phyloP scores from a whole-genome alignment of 2,113 vertebrate species.

The Setophaga coronata region DNA sequence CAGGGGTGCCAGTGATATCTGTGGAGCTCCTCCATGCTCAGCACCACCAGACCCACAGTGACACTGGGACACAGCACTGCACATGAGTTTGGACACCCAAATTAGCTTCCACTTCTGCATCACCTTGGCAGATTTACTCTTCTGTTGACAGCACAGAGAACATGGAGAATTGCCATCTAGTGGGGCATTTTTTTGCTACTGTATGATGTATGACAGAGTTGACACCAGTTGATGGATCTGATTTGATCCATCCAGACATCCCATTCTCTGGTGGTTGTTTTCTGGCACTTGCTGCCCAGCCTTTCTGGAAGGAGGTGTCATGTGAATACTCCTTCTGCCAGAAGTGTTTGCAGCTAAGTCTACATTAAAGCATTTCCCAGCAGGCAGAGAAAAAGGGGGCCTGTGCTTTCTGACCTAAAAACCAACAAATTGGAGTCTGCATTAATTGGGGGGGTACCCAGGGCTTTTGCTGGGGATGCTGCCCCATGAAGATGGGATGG shows the following conservation, averaged over 20 bases:
- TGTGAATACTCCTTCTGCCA: background rate
- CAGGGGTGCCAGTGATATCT: background rate
- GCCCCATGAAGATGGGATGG: background rate
- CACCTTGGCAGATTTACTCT: background rate
- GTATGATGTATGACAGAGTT: background rate
- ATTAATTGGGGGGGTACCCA: background rate
- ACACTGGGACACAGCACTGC: background rate
- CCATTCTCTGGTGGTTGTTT: background rate
- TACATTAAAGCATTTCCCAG: background rate
- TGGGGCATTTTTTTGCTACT: background rate
- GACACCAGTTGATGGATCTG: background rate
- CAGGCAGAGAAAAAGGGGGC: background rate
- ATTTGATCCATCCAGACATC: background rate
- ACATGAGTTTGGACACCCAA: background rate
- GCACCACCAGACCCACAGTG: background rate
- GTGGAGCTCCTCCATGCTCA: background rate
- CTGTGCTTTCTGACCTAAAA: background rate
- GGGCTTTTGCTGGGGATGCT: background rate
- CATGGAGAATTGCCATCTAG: background rate
- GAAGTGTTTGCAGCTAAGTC: background rate
- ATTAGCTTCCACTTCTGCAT: background rate
- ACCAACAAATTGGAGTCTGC: rapidly evolving
- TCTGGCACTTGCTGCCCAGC: background rate
- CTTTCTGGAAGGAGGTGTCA: background rate
- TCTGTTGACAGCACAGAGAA: background rate